phyloP scores from a whole-genome alignment of 2,113 vertebrate species.

The Bubalus kerabau region DNA sequence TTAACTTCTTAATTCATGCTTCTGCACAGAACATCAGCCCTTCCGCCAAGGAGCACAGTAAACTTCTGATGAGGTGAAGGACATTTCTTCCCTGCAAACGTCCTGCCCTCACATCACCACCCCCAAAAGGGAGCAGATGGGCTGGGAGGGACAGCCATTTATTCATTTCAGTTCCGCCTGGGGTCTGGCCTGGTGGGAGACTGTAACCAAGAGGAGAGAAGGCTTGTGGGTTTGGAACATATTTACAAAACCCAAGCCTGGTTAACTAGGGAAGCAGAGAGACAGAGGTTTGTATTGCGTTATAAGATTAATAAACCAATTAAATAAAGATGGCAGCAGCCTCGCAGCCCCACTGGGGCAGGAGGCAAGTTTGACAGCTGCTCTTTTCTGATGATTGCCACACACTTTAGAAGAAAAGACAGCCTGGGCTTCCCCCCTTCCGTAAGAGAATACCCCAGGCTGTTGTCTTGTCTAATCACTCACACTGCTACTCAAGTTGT shows the following conservation, averaged over 20 bases:
- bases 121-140: background rate
- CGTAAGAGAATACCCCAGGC: slow-evolving; percentile 20
- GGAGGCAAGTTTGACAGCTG: slow-evolving; percentile 43
- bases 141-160: background rate
- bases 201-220: background rate
- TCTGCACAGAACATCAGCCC: background rate
- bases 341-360: background rate
- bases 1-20: background rate
- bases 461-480: slow-evolving; percentile 49
- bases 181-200: slow-evolving; percentile 9
- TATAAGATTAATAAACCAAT: slow-evolving; percentile 57
- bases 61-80: background rate
- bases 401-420: slow-evolving; percentile 20
- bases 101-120: background rate
- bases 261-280: background rate
- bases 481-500: slow-evolving; percentile 1
- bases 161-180: background rate
- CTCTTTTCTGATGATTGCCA: slow-evolving; percentile 53
- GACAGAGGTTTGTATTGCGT: background rate
- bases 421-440: background rate
- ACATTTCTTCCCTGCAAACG: background rate
- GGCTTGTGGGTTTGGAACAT: background rate
- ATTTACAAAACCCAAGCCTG: slow-evolving; percentile 22
- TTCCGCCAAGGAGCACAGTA: background rate
- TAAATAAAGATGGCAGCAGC: slow-evolving; percentile 8